phyloP scores from a whole-genome alignment of 2,797 vertebrate species.

The Ataeniobius toweri region DNA sequence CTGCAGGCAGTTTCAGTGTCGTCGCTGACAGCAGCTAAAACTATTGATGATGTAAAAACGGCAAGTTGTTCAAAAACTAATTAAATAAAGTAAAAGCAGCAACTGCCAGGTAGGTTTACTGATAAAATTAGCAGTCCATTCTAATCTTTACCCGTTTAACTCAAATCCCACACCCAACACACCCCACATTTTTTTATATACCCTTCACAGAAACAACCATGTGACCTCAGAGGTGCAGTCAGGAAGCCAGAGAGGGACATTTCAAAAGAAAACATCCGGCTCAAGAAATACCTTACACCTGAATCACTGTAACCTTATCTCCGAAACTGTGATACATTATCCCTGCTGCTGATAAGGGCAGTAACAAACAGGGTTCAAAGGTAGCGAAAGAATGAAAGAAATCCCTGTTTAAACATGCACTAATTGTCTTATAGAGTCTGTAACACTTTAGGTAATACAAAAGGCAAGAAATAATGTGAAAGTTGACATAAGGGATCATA shows the following conservation, averaged over 20 bases:
- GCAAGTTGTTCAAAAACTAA: background rate
- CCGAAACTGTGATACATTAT: slow-evolving; percentile 12
- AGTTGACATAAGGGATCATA: background rate
- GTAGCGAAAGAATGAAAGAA: background rate
- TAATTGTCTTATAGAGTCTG: rapidly evolving
- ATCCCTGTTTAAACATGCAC: background rate
- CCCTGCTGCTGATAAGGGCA: background rate
- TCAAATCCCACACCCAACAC: background rate
- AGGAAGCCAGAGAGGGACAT: background rate
- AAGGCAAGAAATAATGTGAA: background rate
- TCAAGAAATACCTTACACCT: background rate
- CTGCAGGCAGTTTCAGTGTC: background rate
- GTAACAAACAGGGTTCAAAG: background rate
- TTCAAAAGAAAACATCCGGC: slow-evolving; percentile 14
- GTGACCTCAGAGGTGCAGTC: background rate
- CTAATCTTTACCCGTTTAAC: background rate
- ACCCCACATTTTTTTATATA: background rate
- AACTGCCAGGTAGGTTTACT: background rate
- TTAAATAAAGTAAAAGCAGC: background rate
- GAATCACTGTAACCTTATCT: slow-evolving; percentile 37
- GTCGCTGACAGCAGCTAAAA: background rate
- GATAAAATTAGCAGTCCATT: too few relatives aligned
- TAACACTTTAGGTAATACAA: background rate
- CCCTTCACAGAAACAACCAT: background rate
- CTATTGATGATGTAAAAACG: background rate